These are phyloP conservation scores for Eudemis profundana DNA, from an alignment of 2,888 invertebrate species.

Conservation along the genomic window DNA sequence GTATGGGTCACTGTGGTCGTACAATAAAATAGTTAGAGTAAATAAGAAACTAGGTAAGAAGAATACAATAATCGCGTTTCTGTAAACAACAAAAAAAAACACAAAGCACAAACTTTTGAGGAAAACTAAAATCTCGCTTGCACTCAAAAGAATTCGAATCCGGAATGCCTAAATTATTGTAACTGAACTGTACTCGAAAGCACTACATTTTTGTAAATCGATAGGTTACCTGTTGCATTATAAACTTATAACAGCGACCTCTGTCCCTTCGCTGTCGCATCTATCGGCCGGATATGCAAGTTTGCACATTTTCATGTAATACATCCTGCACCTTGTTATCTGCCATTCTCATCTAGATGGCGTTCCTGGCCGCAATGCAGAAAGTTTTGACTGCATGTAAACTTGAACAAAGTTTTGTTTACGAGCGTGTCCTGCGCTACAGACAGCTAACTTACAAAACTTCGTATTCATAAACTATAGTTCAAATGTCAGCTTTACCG, in stretches of 20 bases:
- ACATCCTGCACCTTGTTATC: conserved; percentile 18
- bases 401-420: conserved; percentile 21
- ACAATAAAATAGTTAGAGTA: too few relatives aligned
- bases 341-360: conserved; percentile 23
- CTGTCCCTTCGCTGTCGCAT: conserved; percentile 1
- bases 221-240: conserved; percentile 11
- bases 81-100: too few relatives aligned
- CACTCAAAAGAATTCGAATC: background rate
- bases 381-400: conserved; percentile 34
- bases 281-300: background rate
- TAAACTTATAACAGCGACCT: conserved; percentile 13
- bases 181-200: background rate
- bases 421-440: conserved; percentile 5
- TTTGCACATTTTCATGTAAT: background rate
- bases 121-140: background rate
- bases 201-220: background rate
- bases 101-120: too few relatives aligned
- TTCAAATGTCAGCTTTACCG: background rate
- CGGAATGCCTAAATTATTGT: background rate
- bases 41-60: too few relatives aligned
- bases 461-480: background rate
- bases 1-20: too few relatives aligned
- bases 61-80: too few relatives aligned
- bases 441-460: background rate
- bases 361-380: conserved; percentile 30